A percentile compares a stretch with the other conserved stretches of the same genome.
These are phyloP conservation scores for Boulengeromyrus knoepffleri DNA, from an alignment of 2,113 vertebrate species.

Conservation along the genomic window DNA sequence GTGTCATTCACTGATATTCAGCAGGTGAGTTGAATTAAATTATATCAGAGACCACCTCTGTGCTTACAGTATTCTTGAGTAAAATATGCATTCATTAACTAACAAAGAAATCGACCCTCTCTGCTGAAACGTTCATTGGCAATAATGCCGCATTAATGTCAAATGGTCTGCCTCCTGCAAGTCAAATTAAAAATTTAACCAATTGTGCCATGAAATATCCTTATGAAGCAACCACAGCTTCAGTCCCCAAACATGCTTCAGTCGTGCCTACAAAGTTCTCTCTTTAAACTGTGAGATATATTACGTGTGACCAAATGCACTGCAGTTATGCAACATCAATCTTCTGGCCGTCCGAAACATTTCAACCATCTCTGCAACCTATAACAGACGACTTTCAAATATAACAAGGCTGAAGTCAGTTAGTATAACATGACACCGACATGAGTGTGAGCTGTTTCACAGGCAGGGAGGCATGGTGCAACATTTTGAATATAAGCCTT, in stretches of 20 bases:
- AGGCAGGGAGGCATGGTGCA: neutral
- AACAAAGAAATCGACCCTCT: neutral
- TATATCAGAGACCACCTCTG: neutral
- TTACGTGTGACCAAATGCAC: neutral
- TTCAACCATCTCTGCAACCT: neutral
- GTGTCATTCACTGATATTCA: neutral
- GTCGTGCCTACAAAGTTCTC: neutral
- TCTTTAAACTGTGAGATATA: neutral
- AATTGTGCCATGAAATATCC: neutral
- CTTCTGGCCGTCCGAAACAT: neutral
- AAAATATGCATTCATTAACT: neutral
- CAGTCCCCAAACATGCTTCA: neutral
- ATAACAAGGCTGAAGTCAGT: neutral
- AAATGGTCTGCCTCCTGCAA: neutral
- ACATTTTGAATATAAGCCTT: neutral
- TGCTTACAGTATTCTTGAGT: neutral
- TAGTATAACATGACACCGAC: neutral
- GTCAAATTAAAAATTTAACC: neutral
- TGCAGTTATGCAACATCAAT: neutral
- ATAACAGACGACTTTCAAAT: neutral
- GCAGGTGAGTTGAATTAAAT: neutral
- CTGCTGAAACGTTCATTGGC: neutral
- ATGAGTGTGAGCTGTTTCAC: neutral
- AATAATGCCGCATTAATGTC: neutral
- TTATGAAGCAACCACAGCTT: neutral